These are phyloP conservation scores for Zaprionus nigranus DNA, from an alignment of 1,140 invertebrate genomes.

Conservation along the genomic window DNA sequence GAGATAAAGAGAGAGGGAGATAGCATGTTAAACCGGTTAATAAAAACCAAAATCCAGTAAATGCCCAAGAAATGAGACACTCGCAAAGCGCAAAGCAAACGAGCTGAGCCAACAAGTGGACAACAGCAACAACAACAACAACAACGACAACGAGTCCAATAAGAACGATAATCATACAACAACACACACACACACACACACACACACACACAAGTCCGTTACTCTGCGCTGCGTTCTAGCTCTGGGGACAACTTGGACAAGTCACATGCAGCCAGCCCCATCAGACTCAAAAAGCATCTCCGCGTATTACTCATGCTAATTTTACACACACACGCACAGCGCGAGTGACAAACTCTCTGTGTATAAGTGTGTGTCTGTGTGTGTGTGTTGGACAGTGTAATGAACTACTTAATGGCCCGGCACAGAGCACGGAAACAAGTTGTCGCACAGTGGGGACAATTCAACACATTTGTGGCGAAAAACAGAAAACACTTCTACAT, in stretches of 20 bases:
- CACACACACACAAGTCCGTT: slow-evolving; percentile 41
- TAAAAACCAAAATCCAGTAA: slow-evolving; percentile 64
- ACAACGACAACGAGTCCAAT: slow-evolving; percentile 9
- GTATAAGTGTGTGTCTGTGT: not conserved
- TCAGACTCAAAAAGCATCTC: slow-evolving; percentile 46
- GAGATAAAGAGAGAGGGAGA: slow-evolving; percentile 18
- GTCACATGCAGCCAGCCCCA: slow-evolving; percentile 49
- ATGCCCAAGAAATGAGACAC: slow-evolving; percentile 73
- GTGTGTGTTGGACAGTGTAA: slow-evolving; percentile 58
- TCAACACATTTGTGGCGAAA: not conserved
- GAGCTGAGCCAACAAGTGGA: slow-evolving; percentile 30
- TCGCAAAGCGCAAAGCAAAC: slow-evolving; percentile 40
- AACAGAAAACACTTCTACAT: not conserved
- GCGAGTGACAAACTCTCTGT: slow-evolving; percentile 3
- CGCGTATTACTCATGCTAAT: slow-evolving; percentile 79
- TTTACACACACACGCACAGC: slow-evolving; percentile 40
- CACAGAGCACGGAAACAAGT: slow-evolving; percentile 52
- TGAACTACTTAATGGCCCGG: slow-evolving; percentile 70
- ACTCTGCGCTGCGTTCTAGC: slow-evolving; percentile 51
- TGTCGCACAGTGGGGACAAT: slow-evolving; percentile 49
- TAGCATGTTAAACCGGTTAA: slow-evolving; percentile 62
- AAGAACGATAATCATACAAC: slow-evolving; percentile 19
- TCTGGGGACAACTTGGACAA: slow-evolving; percentile 48
- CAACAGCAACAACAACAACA: slow-evolving; percentile 19
- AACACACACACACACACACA: not conserved